A percentile compares a stretch with the other conserved stretches of the same genome.
phyloP scores from a whole-genome alignment of 2,797 vertebrate genomes.

The Artibeus jamaicensis region DNA sequence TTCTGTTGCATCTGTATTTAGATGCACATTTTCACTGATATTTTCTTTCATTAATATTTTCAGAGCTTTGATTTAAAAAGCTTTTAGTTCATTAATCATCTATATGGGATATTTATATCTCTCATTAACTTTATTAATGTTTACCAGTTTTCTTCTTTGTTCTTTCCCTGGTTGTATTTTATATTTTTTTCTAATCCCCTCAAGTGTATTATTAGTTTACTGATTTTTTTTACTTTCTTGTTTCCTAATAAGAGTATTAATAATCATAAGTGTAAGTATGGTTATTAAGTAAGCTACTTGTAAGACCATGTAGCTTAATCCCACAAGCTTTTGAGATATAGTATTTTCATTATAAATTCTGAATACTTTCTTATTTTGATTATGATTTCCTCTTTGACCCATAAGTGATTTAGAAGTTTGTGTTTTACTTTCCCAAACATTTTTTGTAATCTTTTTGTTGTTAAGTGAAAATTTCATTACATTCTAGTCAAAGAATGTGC shows the following conservation, averaged over 20 bases:
- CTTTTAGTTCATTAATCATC: background rate
- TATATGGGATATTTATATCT: background rate
- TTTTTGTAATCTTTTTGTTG: background rate
- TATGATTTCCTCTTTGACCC: background rate
- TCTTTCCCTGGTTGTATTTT: background rate
- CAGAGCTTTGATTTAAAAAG: background rate
- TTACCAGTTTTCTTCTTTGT: background rate
- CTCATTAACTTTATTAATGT: background rate
- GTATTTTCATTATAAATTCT: background rate
- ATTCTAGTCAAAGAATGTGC: background rate
- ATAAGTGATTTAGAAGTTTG: background rate
- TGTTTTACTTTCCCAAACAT: background rate
- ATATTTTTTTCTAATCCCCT: background rate
- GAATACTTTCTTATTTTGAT: background rate
- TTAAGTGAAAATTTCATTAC: background rate
- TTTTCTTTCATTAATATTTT: background rate
- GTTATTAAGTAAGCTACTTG: no score
- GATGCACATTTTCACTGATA: background rate
- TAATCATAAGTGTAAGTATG: background rate
- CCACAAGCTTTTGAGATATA: background rate
- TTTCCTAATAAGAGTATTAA: background rate
- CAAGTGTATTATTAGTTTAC: background rate
- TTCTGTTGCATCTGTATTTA: background rate
- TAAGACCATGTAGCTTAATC: background rate
- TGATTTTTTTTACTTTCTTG: background rate